A percentile compares a stretch with the other conserved stretches of the same genome.
phyloP scores from a whole-genome alignment of 2,113 vertebrate species.

The Cynocephalus volans region DNA sequence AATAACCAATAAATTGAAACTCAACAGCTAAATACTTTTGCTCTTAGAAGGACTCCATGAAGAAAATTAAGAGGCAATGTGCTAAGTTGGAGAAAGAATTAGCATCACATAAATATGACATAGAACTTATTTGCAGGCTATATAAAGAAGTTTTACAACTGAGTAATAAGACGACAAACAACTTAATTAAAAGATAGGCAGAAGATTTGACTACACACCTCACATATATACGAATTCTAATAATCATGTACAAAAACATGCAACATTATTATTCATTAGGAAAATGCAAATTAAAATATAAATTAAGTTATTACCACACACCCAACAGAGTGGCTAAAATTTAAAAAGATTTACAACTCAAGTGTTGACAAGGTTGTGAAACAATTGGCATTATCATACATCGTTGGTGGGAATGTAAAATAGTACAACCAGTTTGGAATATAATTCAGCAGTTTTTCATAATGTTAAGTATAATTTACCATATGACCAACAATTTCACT shows the following conservation, averaged over 20 bases:
- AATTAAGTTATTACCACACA: neutral
- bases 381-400: too few relatives aligned
- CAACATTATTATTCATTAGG: neutral
- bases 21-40: neutral
- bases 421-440: neutral
- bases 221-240: accelerated
- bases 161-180: neutral
- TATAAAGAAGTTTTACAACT: neutral
- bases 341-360: neutral
- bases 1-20: neutral
- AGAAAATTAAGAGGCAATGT: neutral
- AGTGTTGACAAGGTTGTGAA: neutral
- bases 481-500: neutral
- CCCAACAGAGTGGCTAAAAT: neutral
- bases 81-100: neutral
- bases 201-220: neutral
- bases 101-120: neutral
- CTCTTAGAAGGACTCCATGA: neutral
- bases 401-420: neutral
- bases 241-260: neutral
- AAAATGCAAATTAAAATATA: neutral
- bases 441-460: neutral
- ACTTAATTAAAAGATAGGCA: neutral
- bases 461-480: neutral
- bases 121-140: neutral